A percentile compares a stretch with the other conserved stretches of the same genome.
Conservation (phyloP, 1,140 invertebrate species). For the Caenorhabditis remanei region DNA sequence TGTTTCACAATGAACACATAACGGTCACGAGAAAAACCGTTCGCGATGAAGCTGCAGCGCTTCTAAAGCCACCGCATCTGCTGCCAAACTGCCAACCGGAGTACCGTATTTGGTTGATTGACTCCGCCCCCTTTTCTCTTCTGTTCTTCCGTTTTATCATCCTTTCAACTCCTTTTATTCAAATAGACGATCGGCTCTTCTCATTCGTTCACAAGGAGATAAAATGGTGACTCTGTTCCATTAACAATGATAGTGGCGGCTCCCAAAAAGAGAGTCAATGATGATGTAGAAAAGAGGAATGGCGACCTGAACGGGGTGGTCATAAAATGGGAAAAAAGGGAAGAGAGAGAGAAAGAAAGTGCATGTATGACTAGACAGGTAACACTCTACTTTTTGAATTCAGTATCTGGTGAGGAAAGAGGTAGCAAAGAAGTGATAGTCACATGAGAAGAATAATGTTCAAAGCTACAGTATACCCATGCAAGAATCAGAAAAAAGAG, state of each 20-base stretch:
- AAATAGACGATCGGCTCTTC: background rate
- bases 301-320: background rate
- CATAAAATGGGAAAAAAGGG: background rate
- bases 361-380: background rate
- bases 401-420: too few relatives aligned
- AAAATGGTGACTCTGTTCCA: conserved; percentile 1
- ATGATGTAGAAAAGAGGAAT: background rate
- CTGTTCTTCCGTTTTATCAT: background rate
- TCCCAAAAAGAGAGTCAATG: background rate
- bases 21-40: too few relatives aligned
- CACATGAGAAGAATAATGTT: background rate
- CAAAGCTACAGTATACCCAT: conserved; percentile 2
- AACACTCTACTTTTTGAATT: background rate
- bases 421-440: background rate
- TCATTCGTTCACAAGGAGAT: background rate
- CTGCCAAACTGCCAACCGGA: too few relatives aligned
- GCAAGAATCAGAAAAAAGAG: background rate
- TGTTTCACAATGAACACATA: too few relatives aligned
- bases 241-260: background rate
- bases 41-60: too few relatives aligned
- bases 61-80: too few relatives aligned
- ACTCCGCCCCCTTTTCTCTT: background rate
- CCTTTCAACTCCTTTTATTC: background rate
- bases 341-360: too few relatives aligned
- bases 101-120: background rate